phyloP scores from a whole-genome alignment of 2,888 invertebrate genomes.

The Ametastegia equiseti region DNA sequence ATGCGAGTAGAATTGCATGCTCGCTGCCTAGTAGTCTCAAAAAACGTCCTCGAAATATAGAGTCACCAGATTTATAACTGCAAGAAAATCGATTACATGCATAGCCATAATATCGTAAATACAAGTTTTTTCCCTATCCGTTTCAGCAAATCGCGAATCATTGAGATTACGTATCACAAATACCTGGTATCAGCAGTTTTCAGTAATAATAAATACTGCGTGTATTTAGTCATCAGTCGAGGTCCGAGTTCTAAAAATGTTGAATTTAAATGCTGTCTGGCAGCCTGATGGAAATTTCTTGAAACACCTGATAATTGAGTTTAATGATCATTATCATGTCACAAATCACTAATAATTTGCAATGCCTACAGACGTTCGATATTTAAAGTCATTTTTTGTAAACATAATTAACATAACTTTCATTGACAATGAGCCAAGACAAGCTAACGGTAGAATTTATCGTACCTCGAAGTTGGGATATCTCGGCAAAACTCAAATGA shows the following conservation, averaged over 20 bases:
- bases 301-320: conserved; percentile 51
- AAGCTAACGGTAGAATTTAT: not conserved
- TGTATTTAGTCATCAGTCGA: conserved; percentile 52
- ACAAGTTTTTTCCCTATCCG: not conserved
- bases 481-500: conserved; percentile 51
- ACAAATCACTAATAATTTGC: not conserved
- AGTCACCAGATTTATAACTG: conserved; percentile 41
- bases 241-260: conserved; percentile 55
- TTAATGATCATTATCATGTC: not conserved
- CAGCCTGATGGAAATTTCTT: conserved; percentile 49
- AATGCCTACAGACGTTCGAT: not conserved
- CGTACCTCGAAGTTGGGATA: conserved; percentile 53
- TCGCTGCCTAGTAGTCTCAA: conserved; percentile 54
- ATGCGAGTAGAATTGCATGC: conserved; percentile 55
- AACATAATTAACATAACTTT: not conserved
- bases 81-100: not conserved
- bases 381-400: not conserved
- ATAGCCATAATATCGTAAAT: not conserved
- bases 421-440: not conserved
- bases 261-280: conserved; percentile 53
- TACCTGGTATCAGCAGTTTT: conserved; percentile 50
- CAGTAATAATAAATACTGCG: conserved; percentile 51
- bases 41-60: conserved; percentile 52
- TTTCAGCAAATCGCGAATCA: not conserved
- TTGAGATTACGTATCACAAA: not conserved